A percentile compares a stretch with the other conserved stretches of the same genome.
Evolutionary conservation across 2,888 invertebrate species (phyloP).

Genomic region (Bugulina stolonifera): DNA sequence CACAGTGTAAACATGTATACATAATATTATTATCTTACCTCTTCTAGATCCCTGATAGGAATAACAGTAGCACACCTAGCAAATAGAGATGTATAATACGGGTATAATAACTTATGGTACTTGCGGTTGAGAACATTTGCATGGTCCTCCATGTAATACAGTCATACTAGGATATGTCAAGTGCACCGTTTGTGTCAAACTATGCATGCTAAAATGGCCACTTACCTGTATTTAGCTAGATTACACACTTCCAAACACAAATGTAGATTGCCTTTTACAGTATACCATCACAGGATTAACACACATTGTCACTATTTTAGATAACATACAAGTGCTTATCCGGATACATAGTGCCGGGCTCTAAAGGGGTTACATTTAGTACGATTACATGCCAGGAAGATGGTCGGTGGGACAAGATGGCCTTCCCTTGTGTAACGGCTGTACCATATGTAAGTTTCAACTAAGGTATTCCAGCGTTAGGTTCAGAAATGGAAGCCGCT

Average conservation of each 20-base stretch:
- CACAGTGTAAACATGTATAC: too few species aligned
- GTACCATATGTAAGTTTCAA: neutral
- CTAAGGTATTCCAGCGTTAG: too few species aligned
- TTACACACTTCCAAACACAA: neutral
- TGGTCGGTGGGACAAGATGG: neutral
- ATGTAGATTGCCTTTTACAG: neutral
- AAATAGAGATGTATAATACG: too few species aligned
- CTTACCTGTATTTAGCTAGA: neutral
- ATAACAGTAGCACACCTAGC: too few species aligned
- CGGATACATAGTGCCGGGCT: neutral
- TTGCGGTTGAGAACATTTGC: too few species aligned
- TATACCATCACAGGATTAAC: neutral
- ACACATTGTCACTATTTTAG: neutral
- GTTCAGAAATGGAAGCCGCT: too few species aligned
- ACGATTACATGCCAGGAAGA: neutral
- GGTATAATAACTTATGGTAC: too few species aligned
- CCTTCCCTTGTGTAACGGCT: neutral
- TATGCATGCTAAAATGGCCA: neutral
- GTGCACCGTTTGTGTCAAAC: too few species aligned
- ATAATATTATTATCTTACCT: too few species aligned
- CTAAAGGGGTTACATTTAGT: neutral
- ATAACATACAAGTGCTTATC: neutral
- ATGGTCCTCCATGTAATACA: too few species aligned
- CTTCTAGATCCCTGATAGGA: too few species aligned
- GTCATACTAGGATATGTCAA: neutral